Conservation (phyloP, 2,113 vertebrate species). For the Oxygymnocypris stewartii region DNA sequence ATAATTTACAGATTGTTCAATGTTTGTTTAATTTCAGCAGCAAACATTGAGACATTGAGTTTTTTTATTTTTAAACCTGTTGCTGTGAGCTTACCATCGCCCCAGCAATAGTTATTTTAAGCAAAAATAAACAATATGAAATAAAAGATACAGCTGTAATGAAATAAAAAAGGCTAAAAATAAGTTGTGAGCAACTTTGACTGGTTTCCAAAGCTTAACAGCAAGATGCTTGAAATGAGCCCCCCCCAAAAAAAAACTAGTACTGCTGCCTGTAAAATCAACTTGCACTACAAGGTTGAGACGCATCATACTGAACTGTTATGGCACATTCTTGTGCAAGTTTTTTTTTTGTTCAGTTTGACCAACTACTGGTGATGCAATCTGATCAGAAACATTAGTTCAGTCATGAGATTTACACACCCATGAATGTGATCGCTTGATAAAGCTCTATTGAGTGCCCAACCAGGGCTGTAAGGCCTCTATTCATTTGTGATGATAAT, state of each 20-base stretch:
- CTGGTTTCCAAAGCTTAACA: conserved; percentile 44
- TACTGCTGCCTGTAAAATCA: conserved; percentile 18
- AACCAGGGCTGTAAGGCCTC: conserved; percentile 26
- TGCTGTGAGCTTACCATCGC: conserved; percentile 23
- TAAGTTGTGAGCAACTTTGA: conserved; percentile 5
- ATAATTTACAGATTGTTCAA: conserved; percentile 82
- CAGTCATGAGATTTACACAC: neutral
- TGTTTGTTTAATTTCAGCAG: conserved; percentile 52
- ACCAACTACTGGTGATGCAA: neutral
- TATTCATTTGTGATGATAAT: neutral
- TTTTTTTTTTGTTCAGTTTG: conserved; percentile 9
- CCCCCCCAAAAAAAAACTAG: neutral
- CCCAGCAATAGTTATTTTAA: conserved; percentile 39
- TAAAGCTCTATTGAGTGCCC: neutral
- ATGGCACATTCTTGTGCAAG: neutral
- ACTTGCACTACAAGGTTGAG: neutral
- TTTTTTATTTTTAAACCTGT: conserved; percentile 34
- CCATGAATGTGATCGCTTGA: neutral
- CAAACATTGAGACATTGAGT: conserved; percentile 45
- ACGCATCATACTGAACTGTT: neutral
- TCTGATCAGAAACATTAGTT: conserved; percentile 4
- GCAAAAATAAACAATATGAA: conserved; percentile 43
- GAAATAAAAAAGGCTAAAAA: conserved; percentile 13
- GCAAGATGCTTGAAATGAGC: neutral
- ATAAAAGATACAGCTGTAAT: conserved; percentile 27